These are phyloP conservation scores for Labia minor DNA, from an alignment of 2,888 invertebrate species.

Conservation along the genomic window DNA sequence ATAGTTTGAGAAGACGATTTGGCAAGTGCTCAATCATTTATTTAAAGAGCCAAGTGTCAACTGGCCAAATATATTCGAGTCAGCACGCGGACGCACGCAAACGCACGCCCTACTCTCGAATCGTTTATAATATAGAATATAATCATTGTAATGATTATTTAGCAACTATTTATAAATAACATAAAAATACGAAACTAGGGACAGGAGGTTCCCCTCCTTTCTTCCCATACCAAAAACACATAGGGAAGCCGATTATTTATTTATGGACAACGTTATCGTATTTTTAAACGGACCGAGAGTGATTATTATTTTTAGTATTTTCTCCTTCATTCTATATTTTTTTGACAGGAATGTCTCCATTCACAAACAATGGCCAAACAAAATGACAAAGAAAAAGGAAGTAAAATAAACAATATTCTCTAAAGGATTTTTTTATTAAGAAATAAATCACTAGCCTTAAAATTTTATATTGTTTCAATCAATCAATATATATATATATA, in stretches of 20 bases:
- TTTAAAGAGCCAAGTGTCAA: slow-evolving; percentile 3
- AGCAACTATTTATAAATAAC: slow-evolving; percentile 4
- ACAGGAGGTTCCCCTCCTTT: not conserved
- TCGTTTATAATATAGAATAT: slow-evolving; percentile 1
- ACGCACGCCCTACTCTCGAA: not conserved
- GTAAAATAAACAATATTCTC: no score
- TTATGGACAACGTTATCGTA: not conserved
- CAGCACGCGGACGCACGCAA: not conserved
- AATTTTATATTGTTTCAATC: no score
- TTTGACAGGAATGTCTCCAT: not conserved
- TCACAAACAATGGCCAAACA: no score
- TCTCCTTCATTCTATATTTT: not conserved
- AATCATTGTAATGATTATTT: slow-evolving; percentile 5
- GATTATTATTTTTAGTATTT: not conserved
- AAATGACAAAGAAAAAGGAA: no score
- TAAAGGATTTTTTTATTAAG: no score
- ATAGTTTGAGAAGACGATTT: not conserved
- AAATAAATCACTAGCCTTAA: no score
- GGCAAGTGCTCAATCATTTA: slow-evolving; percentile 7
- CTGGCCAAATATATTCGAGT: slow-evolving; percentile 13
- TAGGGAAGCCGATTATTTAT: not conserved
- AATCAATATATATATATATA: no score
- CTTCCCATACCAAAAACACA: no score
- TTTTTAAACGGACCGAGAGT: not conserved
- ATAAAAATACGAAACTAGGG: not conserved